Conservation (phyloP, 2,888 invertebrate genomes). For the Holacanthella duospinosa region DNA sequence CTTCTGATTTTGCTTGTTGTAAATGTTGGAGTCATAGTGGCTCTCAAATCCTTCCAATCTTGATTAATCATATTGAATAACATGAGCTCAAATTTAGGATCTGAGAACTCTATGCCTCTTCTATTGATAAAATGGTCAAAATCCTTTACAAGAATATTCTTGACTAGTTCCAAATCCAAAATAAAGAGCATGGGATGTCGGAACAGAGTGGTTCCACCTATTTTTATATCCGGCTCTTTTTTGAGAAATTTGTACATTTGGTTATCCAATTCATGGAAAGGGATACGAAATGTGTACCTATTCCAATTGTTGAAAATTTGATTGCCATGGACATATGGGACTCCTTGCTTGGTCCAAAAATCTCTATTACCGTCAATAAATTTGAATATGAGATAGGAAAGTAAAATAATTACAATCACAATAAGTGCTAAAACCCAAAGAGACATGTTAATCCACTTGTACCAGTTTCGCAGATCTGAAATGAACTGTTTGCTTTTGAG, state of each 20-base stretch:
- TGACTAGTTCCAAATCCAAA: constrained; percentile 26
- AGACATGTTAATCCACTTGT: too few relatives aligned
- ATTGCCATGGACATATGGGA: background rate
- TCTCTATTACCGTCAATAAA: constrained; percentile 10
- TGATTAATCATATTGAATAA: constrained; percentile 20
- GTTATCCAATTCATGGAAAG: background rate
- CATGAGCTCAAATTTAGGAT: constrained; percentile 24
- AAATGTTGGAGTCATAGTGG: constrained; percentile 28
- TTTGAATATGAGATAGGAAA: background rate
- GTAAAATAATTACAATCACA: background rate
- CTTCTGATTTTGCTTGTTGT: constrained; percentile 22
- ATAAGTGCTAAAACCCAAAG: too few relatives aligned
- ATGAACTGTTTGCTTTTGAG: too few relatives aligned
- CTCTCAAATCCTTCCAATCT: constrained; percentile 27
- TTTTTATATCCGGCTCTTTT: constrained; percentile 4
- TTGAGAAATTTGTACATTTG: constrained; percentile 3
- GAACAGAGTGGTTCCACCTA: constrained; percentile 20
- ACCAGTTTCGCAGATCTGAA: too few relatives aligned
- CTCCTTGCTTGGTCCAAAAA: constrained; percentile 8
- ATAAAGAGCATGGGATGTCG: constrained; percentile 18
- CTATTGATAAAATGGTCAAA: constrained; percentile 26
- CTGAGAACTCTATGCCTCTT: constrained; percentile 11
- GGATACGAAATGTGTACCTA: background rate
- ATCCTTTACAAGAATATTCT: constrained; percentile 28
- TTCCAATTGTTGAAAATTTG: constrained; percentile 2